Conservation (phyloP, 2,113 vertebrate species). For the Formicarius rufipectus region DNA sequence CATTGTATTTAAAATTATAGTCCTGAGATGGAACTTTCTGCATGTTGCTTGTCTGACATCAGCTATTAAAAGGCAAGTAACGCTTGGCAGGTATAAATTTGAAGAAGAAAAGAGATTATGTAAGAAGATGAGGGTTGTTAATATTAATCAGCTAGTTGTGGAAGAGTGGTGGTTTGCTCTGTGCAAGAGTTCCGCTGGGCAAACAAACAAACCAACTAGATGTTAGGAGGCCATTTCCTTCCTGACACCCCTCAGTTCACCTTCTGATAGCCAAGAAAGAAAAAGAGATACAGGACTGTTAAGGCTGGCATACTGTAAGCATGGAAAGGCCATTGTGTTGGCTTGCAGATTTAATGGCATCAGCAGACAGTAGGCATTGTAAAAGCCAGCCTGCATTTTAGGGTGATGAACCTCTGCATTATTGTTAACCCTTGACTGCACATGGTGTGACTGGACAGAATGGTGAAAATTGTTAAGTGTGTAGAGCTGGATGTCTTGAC, state of each 20-base stretch:
- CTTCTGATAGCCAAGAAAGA: neutral
- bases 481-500: neutral
- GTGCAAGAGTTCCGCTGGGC: neutral
- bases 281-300: neutral
- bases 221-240: neutral
- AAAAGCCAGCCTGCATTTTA: neutral
- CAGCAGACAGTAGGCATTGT: neutral
- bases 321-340: neutral
- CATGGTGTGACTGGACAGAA: neutral
- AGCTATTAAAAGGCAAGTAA: constrained; percentile 80
- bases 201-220: neutral
- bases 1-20: constrained; percentile 87
- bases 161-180: neutral
- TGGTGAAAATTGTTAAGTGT: neutral
- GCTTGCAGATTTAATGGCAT: neutral
- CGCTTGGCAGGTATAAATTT: constrained; percentile 85
- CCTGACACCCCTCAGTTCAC: neutral
- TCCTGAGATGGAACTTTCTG: constrained; percentile 76
- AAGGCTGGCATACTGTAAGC: neutral
- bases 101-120: constrained; percentile 79
- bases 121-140: constrained; percentile 68
- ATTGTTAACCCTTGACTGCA: neutral
- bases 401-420: neutral
- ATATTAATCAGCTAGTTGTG: constrained; percentile 56
- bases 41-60: constrained; percentile 78